A percentile compares a stretch with the other conserved stretches of the same genome.
These are phyloP conservation scores for Zaprionus obscuricornis DNA, from an alignment of 2,888 invertebrate species.

Conservation along the genomic window DNA sequence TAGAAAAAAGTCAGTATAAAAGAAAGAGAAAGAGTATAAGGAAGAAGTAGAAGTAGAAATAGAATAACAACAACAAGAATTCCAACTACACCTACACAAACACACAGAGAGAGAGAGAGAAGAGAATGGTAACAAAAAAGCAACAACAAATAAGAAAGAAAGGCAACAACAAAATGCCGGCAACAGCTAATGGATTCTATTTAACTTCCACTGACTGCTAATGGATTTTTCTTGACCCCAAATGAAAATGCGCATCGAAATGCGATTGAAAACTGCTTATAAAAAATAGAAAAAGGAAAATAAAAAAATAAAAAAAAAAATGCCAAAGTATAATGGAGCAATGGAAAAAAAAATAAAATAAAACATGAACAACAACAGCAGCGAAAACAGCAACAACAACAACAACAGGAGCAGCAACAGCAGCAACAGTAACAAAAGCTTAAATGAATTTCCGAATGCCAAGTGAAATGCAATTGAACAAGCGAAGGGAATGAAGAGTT, in stretches of 20 bases:
- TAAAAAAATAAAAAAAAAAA: constrained; percentile 24
- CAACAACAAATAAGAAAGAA: constrained; percentile 24
- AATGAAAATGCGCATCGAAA: constrained; percentile 81
- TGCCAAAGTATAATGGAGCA: constrained; percentile 62
- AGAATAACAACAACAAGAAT: constrained; percentile 20
- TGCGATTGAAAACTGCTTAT: constrained; percentile 76
- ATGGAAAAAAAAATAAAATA: constrained; percentile 29
- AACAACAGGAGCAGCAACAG: background rate
- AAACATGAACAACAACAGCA: constrained; percentile 7
- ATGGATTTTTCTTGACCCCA: constrained; percentile 83
- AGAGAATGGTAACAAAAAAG: constrained; percentile 27
- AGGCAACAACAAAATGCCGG: constrained; percentile 50
- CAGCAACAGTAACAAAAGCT: constrained; percentile 25
- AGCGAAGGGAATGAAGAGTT: too few relatives aligned
- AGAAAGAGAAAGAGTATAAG: too few relatives aligned
- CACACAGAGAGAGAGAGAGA: background rate
- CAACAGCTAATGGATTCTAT: constrained; percentile 82
- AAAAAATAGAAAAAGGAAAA: constrained; percentile 60
- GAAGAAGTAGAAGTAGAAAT: too few relatives aligned
- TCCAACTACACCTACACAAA: constrained; percentile 30
- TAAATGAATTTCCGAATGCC: constrained; percentile 57
- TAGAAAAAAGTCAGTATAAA: constrained; percentile 37
- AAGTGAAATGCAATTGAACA: constrained; percentile 43
- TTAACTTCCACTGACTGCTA: constrained; percentile 82
- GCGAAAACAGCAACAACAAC: constrained; percentile 29